Base-by-base conservation (phyloP, 2,888 invertebrate species). In the Opisthograptis luteolata region DNA sequence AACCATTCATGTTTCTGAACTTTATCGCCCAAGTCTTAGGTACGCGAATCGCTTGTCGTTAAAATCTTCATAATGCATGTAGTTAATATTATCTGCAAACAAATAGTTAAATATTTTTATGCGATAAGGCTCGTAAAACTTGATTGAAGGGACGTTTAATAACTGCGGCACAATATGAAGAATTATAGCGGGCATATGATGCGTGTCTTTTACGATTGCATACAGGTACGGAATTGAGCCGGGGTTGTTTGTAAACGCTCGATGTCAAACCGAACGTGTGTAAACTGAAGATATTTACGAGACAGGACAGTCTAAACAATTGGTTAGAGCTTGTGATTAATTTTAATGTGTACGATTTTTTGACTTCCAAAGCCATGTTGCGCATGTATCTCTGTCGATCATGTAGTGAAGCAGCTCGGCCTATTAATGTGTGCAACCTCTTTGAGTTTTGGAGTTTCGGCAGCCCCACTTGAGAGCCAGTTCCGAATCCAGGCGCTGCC, bases 71-170 rank as follows among this genome's bases (percentile, higher is more conserved):
- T 59, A 59, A 62, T 58, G 52, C 46, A 41, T 59, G 74, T 73
- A 81, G 82, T 89, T 89, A 90, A 89, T 89, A 88, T 83, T 69
- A 80, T 73, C 71, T 72, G 81, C 86, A 89, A 90, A 90, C 84
- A 90, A 84, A 87, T 72, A 81, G 81, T 89, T 88, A 89, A 90
- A 89, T 82, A 89, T 87, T 88, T 90, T 89, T 89, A 89, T 82
- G 87, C 57, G 77, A 73, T 76, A 82, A 78, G 68, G 77, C 67
- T 87, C 89, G 87, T 90, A 90, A 90, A 89, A 76, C 62, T 76
- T 87, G 87, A 90, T 90, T 89, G 88, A 88, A 81, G 73, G 66
- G 73, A 62, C 64, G 69, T 81, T 85, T 87, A 79, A 82, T 83
- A 72, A 63, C 63, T 58, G 28, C 17, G 27, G 53, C 55, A 79